phyloP scores from a whole-genome alignment of 2,888 invertebrate genomes.

The Helobdella robusta region DNA sequence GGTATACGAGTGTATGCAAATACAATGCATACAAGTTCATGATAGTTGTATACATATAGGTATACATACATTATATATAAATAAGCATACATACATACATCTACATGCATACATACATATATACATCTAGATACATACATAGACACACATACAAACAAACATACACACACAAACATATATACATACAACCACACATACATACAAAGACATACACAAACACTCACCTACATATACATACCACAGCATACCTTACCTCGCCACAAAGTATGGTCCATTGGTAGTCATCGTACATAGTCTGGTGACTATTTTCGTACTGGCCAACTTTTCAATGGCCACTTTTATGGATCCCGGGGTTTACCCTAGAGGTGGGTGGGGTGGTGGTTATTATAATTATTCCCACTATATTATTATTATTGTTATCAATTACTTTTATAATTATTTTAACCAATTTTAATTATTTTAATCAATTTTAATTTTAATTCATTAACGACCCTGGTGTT shows the following conservation, averaged over 20 bases:
- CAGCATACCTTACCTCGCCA: slow-evolving; percentile 42
- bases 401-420: too few relatives aligned
- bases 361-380: slow-evolving; percentile 78
- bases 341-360: slow-evolving; percentile 99
- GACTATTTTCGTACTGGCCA: slow-evolving; percentile 91
- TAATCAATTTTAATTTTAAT: slow-evolving; percentile 50
- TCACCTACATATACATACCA: neutral
- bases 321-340: slow-evolving; percentile 95
- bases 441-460: slow-evolving; percentile 18
- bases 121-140: too few relatives aligned
- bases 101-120: too few relatives aligned
- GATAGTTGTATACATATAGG: too few relatives aligned
- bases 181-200: too few relatives aligned
- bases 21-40: too few relatives aligned
- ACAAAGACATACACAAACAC: too few relatives aligned
- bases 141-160: too few relatives aligned
- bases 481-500: slow-evolving; percentile 18
- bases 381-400: neutral
- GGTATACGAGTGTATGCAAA: too few relatives aligned
- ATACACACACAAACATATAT: too few relatives aligned
- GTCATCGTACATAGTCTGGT: slow-evolving; percentile 79
- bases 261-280: slow-evolving; percentile 38
- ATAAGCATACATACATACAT: too few relatives aligned
- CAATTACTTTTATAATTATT: neutral
- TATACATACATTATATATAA: too few relatives aligned